phyloP scores from a whole-genome alignment of 2,113 vertebrate species.

The Eolophus roseicapilla region DNA sequence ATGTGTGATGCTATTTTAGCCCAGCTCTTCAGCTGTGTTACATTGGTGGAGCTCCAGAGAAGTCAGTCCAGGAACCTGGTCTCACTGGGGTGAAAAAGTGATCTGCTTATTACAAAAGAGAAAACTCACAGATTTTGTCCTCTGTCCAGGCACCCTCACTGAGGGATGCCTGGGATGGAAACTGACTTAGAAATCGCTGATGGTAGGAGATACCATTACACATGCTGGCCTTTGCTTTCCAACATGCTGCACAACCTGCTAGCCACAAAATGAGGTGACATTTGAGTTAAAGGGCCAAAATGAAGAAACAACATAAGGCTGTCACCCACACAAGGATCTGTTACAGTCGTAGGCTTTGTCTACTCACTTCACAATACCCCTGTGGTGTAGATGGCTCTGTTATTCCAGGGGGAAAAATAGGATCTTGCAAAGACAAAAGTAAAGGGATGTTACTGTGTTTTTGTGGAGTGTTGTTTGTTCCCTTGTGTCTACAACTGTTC shows the following conservation, averaged over 20 bases:
- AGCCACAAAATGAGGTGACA: not conserved
- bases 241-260: not conserved
- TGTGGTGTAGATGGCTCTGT: not conserved
- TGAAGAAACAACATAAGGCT: not conserved
- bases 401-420: not conserved
- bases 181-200: not conserved
- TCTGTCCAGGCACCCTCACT: not conserved
- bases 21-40: not conserved
- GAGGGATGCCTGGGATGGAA: not conserved
- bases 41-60: fast-evolving
- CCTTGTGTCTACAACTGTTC: not conserved
- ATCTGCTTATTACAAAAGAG: not conserved
- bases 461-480: not conserved
- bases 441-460: not conserved
- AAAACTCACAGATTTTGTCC: not conserved
- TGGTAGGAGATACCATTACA: not conserved
- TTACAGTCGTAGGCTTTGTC: not conserved
- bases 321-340: not conserved
- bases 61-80: not conserved
- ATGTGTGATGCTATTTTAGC: slow-evolving; percentile 45
- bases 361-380: not conserved
- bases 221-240: not conserved
- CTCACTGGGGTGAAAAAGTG: not conserved
- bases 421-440: not conserved
- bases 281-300: not conserved